phyloP scores from a whole-genome alignment of 2,888 invertebrate species.

The Neuroscelio doddi region DNA sequence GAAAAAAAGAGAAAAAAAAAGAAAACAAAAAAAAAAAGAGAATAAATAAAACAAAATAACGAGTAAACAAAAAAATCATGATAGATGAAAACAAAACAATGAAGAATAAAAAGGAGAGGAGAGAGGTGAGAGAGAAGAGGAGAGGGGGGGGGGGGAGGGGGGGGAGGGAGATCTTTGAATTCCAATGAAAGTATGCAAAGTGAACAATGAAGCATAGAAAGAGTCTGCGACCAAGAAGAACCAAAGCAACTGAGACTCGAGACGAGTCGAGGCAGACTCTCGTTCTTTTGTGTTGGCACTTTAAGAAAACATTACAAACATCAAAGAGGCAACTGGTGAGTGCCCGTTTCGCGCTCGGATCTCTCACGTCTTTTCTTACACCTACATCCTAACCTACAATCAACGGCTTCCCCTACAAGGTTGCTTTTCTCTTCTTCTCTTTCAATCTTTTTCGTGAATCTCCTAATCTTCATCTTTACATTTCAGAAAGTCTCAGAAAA shows the following conservation, averaged over 20 bases:
- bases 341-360: conserved; percentile 46
- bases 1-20: too few relatives aligned
- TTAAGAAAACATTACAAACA: conserved; percentile 51
- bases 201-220: conserved; percentile 48
- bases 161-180: conserved; percentile 70
- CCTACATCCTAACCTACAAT: conserved; percentile 48
- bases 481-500: conserved; percentile 20
- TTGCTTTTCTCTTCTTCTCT: conserved; percentile 32
- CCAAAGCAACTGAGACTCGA: conserved; percentile 11
- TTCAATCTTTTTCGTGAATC: conserved; percentile 23
- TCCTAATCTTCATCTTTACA: conserved; percentile 27
- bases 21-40: too few relatives aligned
- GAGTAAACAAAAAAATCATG: too few relatives aligned
- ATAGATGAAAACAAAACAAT: too few relatives aligned
- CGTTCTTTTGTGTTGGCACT: conserved; percentile 44
- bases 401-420: conserved; percentile 35
- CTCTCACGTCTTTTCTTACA: conserved; percentile 44
- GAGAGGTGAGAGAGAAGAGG: conserved; percentile 57
- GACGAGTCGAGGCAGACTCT: conserved; percentile 29
- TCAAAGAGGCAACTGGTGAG: conserved; percentile 49
- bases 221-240: conserved; percentile 13
- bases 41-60: too few relatives aligned
- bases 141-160: conserved; percentile 57
- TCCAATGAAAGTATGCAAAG: conserved; percentile 32
- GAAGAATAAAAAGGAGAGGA: too few relatives aligned